Evolutionary conservation across 2,888 invertebrate genomes (phyloP).

Genomic region (Aphidoletes aphidimyza): DNA sequence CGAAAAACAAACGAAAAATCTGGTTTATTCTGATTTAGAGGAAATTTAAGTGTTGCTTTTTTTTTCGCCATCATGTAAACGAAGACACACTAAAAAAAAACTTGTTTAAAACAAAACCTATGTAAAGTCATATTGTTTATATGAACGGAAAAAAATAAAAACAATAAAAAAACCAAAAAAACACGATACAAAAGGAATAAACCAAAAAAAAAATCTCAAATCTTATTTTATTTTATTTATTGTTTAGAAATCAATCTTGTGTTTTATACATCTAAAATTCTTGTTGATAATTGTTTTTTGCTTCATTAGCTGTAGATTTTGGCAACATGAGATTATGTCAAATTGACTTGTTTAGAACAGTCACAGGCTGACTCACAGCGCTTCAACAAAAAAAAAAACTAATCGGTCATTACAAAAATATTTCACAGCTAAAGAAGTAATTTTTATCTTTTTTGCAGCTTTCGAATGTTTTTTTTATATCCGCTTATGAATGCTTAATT

Average conservation of each 20-base stretch:
- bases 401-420: not conserved
- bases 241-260: too few relatives aligned
- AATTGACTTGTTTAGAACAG: too few relatives aligned
- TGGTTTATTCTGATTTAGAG: constrained; percentile 30
- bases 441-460: too few relatives aligned
- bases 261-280: too few relatives aligned
- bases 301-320: too few relatives aligned
- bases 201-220: not conserved
- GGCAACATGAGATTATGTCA: too few relatives aligned
- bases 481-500: not conserved
- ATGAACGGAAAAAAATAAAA: not conserved
- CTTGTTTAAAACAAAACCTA: not conserved
- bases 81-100: not conserved
- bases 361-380: too few relatives aligned
- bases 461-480: too few relatives aligned
- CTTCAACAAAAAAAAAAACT: too few relatives aligned
- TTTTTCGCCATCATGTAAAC: constrained; percentile 35
- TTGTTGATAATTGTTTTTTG: too few relatives aligned
- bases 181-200: not conserved
- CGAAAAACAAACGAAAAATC: not conserved
- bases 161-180: not conserved
- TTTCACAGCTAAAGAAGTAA: not conserved
- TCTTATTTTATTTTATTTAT: not conserved
- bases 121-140: constrained; percentile 36
- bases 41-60: not conserved